Base-by-base conservation (phyloP, 2,888 invertebrate species). In the Pachydiplax longipennis region DNA sequence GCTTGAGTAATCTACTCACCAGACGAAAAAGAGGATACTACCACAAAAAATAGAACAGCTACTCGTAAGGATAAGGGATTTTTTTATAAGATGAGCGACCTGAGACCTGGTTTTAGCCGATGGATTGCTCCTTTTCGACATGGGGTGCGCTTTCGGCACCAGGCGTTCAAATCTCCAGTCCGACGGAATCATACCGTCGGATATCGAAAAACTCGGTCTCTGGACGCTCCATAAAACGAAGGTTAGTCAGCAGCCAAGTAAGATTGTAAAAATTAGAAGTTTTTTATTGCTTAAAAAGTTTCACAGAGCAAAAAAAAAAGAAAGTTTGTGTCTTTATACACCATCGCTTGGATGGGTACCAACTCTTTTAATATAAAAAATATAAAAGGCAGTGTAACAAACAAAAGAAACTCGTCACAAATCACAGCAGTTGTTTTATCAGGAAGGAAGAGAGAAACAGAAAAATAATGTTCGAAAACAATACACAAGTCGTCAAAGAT, bases 181-280 rank as follows among this genome's bases (percentile, higher is more conserved):
- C 15, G 18, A 37, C 44, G 81, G 40, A 13, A 22, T 15, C 2
- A 15, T n/a, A 10, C 22, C 22, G 37, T 5, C 31, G 31, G 22
- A 1, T 31, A 13, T 53, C 83, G 73, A 25, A 10, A 73, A 73
- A 73, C 35, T 18, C 3, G n/a, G 87, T 61, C 87, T 31, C 87
- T 13, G n/a, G n/a, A 31, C 37, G 37, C 37, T n/a, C 61, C 53
- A 61, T 37, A 35, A 37, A 40, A 61, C 37, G 87, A 65, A 58
- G 87, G 87, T 87, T 87, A 87, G 87, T 87, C 87, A 87, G 61
- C 61, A 87, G 87, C 87, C 87, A 87, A 87, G 87, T 65, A 61
- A 87, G 87, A 87, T 87, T 87, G 61, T 87, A 48, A 87, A 87
- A 87, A 87, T 87, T 35, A 65, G 31, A 87, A 87, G 58, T 61